Conservation (phyloP, 2,888 invertebrate species). For the Mamestra brassicae region DNA sequence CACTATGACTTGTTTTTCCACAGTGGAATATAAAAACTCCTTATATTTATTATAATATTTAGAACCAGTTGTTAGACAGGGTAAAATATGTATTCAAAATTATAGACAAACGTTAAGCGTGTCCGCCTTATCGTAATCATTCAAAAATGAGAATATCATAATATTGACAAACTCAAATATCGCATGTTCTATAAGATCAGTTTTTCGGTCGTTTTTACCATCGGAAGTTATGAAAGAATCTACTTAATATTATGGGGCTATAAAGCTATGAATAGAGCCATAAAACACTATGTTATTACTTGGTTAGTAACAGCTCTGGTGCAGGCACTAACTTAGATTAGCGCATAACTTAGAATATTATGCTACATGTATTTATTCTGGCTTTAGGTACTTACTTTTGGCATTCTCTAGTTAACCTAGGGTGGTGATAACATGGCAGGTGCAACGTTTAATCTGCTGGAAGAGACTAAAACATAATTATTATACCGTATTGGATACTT, state of each 20-base stretch:
- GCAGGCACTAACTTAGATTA: neutral
- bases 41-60: no score
- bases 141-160: neutral
- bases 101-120: neutral
- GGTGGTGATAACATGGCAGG: neutral
- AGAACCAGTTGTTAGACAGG: no score
- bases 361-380: no score
- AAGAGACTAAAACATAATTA: neutral
- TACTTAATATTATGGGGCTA: conserved; percentile 32
- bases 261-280: conserved; percentile 25
- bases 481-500: no score
- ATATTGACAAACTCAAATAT: neutral
- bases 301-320: conserved; percentile 11
- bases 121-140: neutral
- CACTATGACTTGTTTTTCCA: no score
- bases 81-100: neutral
- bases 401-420: neutral
- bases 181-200: neutral
- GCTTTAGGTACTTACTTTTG: neutral
- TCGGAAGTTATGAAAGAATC: conserved; percentile 41
- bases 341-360: neutral
- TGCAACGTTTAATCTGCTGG: neutral
- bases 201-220: conserved; percentile 19
- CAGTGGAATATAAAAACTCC: no score
- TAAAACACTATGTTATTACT: conserved; percentile 31